Percentiles rank a stretch among this genome's conserved stretches.
Evolutionary conservation across 2,888 invertebrate genomes (phyloP).

Genomic region (Zaprionus obscuricornis): DNA sequence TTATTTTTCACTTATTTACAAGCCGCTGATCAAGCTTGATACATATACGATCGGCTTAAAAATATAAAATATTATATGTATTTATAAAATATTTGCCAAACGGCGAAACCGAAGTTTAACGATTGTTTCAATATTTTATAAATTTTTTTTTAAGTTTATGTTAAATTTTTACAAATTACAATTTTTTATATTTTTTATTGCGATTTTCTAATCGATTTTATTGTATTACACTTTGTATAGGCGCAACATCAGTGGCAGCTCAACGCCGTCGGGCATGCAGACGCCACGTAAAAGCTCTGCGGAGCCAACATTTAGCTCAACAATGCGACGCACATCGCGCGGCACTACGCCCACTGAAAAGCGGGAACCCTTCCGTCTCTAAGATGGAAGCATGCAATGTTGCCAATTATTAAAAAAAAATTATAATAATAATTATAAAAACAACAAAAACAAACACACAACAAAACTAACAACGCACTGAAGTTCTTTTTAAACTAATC

Average conservation of each 20-base stretch:
- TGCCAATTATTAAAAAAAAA: slow-evolving; percentile 53
- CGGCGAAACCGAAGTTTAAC: too few relatives aligned
- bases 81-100: too few relatives aligned
- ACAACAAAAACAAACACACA: slow-evolving; percentile 28
- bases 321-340: slow-evolving; percentile 81
- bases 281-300: slow-evolving; percentile 83
- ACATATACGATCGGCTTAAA: too few relatives aligned
- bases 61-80: too few relatives aligned
- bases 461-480: slow-evolving; percentile 64
- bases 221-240: slow-evolving; percentile 46
- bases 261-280: slow-evolving; percentile 84
- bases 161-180: slow-evolving; percentile 26
- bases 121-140: too few relatives aligned
- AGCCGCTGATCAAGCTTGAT: too few relatives aligned
- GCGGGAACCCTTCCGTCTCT: slow-evolving; percentile 90
- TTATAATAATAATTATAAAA: slow-evolving; percentile 10
- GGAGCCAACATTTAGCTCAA: slow-evolving; percentile 81
- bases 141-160: too few relatives aligned
- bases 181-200: neutral
- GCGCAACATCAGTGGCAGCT: slow-evolving; percentile 83
- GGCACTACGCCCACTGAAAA: slow-evolving; percentile 83
- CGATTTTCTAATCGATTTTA: slow-evolving; percentile 14
- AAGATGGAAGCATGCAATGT: slow-evolving; percentile 76
- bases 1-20: too few relatives aligned
- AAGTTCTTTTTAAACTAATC: slow-evolving; percentile 61